A percentile compares a stretch with the other conserved stretches of the same genome.
Conservation (phyloP, 2,888 invertebrate species). For the Myopa tessellatipennis region DNA sequence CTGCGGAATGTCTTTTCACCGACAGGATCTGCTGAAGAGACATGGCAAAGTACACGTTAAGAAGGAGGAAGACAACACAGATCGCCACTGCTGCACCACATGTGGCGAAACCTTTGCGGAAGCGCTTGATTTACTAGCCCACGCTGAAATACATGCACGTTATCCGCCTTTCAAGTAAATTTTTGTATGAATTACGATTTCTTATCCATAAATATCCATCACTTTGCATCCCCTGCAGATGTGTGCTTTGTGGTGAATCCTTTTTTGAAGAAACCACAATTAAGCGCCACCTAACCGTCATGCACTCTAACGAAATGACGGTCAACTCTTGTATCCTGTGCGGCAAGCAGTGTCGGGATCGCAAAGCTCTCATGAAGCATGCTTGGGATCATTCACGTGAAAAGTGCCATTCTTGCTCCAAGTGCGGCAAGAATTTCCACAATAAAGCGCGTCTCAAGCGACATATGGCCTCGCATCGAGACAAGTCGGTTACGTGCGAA, state of each 20-base stretch:
- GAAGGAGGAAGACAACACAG: slow-evolving; percentile 56
- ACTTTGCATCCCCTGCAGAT: slow-evolving; percentile 62
- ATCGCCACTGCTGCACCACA: slow-evolving; percentile 78
- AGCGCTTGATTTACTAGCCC: slow-evolving; percentile 80
- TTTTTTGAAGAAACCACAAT: slow-evolving; percentile 74
- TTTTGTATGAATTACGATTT: background rate
- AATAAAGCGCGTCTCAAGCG: slow-evolving; percentile 75
- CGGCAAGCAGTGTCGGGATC: slow-evolving; percentile 77
- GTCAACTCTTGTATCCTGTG: slow-evolving; percentile 76
- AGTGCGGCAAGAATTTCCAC: slow-evolving; percentile 78
- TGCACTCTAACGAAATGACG: slow-evolving; percentile 73
- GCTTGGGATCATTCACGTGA: slow-evolving; percentile 77
- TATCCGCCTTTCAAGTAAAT: slow-evolving; percentile 70
- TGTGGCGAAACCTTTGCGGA: slow-evolving; percentile 84
- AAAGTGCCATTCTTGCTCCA: slow-evolving; percentile 74
- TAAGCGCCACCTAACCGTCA: slow-evolving; percentile 73
- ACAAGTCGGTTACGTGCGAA: slow-evolving; percentile 77
- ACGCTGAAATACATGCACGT: slow-evolving; percentile 82
- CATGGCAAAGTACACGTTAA: slow-evolving; percentile 72
- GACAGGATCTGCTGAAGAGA: slow-evolving; percentile 79
- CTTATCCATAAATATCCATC: slow-evolving; percentile 9
- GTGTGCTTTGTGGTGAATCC: slow-evolving; percentile 75
- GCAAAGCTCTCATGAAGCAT: slow-evolving; percentile 76
- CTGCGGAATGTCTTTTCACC: slow-evolving; percentile 83
- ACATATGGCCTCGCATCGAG: slow-evolving; percentile 78